A percentile compares a stretch with the other conserved stretches of the same genome.
Evolutionary conservation across 1,140 invertebrate genomes (phyloP).

Genomic region (Dryas iulia): DNA sequence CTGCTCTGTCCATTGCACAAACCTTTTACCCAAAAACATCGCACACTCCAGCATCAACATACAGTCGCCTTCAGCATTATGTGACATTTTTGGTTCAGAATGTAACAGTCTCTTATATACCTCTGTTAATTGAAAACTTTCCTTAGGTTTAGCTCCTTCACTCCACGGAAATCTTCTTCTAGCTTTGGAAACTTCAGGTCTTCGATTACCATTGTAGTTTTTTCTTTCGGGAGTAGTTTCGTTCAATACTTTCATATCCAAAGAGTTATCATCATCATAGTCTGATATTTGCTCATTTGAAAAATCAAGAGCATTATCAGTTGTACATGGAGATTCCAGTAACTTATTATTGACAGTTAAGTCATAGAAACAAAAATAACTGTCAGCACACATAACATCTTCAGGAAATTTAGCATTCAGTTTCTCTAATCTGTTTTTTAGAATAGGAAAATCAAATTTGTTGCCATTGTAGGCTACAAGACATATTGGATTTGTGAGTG

Average conservation of each 20-base stretch:
- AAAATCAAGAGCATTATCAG: background rate
- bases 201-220: background rate
- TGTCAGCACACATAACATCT: background rate
- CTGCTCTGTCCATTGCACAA: slow-evolving; percentile 46
- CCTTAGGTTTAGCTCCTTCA: slow-evolving; percentile 11
- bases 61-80: slow-evolving; percentile 5
- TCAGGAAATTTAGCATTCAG: background rate
- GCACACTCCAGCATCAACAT: background rate
- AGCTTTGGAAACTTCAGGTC: background rate
- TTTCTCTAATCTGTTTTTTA: slow-evolving; percentile 6
- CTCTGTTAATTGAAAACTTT: background rate
- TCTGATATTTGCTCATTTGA: background rate
- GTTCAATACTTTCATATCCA: background rate
- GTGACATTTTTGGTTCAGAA: background rate
- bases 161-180: slow-evolving; percentile 20
- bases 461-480: slow-evolving; percentile 5
- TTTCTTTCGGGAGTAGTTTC: background rate
- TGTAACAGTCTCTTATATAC: background rate
- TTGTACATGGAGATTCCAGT: background rate
- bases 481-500: slow-evolving; percentile 21
- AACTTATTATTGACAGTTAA: background rate
- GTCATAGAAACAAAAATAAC: background rate
- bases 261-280: background rate
- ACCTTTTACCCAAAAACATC: slow-evolving; percentile 20
- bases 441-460: slow-evolving; percentile 6